A percentile compares a stretch with the other conserved stretches of the same genome.
phyloP scores from a whole-genome alignment of 1,140 invertebrate genomes.

The Agraylea sexmaculata region DNA sequence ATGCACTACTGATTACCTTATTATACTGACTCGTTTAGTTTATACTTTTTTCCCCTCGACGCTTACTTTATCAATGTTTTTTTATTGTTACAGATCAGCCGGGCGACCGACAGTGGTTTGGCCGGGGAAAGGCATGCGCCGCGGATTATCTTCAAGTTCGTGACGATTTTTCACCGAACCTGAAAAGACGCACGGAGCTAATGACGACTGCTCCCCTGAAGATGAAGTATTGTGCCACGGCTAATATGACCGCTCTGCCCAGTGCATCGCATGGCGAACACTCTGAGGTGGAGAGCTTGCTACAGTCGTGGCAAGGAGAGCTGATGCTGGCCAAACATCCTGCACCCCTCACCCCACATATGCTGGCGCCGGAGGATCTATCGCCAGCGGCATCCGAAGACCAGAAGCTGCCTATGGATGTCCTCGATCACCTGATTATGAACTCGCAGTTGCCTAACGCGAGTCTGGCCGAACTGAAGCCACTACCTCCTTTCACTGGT shows the following conservation, averaged over 20 bases:
- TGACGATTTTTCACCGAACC: too few relatives aligned
- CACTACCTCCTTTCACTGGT: conserved; percentile 72
- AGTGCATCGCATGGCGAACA: conserved; percentile 25
- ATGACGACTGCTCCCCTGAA: conserved; percentile 16
- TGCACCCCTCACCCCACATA: conserved; percentile 9
- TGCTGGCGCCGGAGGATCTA: conserved; percentile 6
- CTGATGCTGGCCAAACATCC: conserved; percentile 30
- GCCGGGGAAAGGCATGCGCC: too few relatives aligned
- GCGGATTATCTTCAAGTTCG: too few relatives aligned
- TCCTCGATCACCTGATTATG: conserved; percentile 51
- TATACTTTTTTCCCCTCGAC: too few relatives aligned
- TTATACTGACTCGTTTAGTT: too few relatives aligned
- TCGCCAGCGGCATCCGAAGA: conserved; percentile 27
- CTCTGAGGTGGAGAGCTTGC: conserved; percentile 40
- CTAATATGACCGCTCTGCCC: conserved; percentile 23
- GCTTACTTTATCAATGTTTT: too few relatives aligned
- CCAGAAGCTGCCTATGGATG: conserved; percentile 45
- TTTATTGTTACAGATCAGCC: too few relatives aligned
- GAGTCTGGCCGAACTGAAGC: conserved; percentile 69
- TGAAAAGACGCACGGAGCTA: too few relatives aligned
- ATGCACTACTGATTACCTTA: too few relatives aligned
- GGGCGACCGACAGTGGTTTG: too few relatives aligned
- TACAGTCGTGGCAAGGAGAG: conserved; percentile 43
- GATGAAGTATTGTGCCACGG: conserved; percentile 36
- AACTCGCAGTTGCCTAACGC: conserved; percentile 44